Base-by-base conservation (phyloP, 2,113 vertebrate species). In the Serilophus lunatus region DNA sequence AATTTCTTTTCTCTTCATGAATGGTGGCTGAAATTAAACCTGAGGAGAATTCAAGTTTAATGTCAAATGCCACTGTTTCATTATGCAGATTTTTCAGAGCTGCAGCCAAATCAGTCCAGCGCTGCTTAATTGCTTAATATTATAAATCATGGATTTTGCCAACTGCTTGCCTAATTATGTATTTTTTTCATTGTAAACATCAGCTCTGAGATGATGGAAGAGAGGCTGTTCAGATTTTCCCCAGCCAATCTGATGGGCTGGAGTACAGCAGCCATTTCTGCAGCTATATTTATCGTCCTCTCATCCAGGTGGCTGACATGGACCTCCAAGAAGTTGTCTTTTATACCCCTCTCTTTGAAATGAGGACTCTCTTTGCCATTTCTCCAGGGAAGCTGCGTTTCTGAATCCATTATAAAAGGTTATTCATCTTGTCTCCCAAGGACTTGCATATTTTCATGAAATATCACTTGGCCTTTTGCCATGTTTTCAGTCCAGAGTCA, bases 91-190 rank as follows among this genome's bases (percentile, higher is more conserved):
- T 90, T 94, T 96, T 95, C 85, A 86, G 90, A 91, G 56, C 78
- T 76, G 66, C 68, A 90, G 87, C 79, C 88, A 88, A 83, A 90
- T 56, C 64, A 11, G 68, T 71, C 79, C 88, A 38, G 56, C 26
- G 33, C 68, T 88, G 28, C 38, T 93, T 95, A 96, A 96, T 81
- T 93, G 60, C 79, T 88, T 88, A 92, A 88, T 86, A 64, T 54
- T 56, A 92, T 93, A 93, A 92, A 88, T 92, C 59, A 81, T 26
- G 35, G 75, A 64, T 86, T 96, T 94, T 94, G 85, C 79, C 79
- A 96, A 47, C 79, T 75, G 44, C 90, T 93, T 71, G 88, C 71
- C 88, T 96, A 93, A 94, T 94, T 94, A 94, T 57, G 57, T 83
- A 33, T 88, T 94, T 93, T 90, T 64, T 88, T 95, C 40, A 15